phyloP scores from a whole-genome alignment of 2,797 vertebrate genomes.

The Pelodytes ibericus region DNA sequence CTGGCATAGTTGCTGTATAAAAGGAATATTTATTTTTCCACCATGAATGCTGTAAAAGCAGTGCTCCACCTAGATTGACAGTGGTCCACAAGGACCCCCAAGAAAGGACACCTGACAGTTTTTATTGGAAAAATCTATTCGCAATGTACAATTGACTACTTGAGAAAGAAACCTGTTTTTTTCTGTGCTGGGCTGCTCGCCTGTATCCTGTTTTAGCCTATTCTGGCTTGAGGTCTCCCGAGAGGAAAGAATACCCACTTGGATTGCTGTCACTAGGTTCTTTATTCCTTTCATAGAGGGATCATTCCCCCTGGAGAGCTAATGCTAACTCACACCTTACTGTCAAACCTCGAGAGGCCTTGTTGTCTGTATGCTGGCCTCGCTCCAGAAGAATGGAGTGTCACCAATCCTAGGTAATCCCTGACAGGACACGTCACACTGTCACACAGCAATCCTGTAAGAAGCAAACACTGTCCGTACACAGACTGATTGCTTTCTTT shows the following conservation, averaged over 20 bases:
- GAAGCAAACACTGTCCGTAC: background rate
- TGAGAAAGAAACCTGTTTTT: too few species aligned
- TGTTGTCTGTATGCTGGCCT: background rate
- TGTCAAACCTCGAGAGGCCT: background rate
- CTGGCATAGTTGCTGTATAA: too few species aligned
- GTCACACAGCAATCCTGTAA: background rate
- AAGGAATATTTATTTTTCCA: too few species aligned
- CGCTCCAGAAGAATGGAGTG: background rate
- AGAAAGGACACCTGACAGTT: too few species aligned
- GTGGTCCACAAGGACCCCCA: too few species aligned
- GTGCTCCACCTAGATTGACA: too few species aligned
- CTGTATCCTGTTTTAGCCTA: background rate
- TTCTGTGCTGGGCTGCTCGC: background rate
- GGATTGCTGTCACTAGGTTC: background rate
- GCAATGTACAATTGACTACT: too few species aligned
- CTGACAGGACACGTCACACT: background rate
- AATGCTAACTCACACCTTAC: constrained; percentile 1
- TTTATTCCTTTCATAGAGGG: background rate
- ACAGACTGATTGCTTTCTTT: background rate
- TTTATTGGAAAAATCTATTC: too few species aligned
- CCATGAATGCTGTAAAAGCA: too few species aligned
- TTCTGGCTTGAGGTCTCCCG: background rate
- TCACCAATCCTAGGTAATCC: background rate
- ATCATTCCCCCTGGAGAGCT: background rate
- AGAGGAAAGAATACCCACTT: too few species aligned